Evolutionary conservation across 30 jellyfish, hydroid and myxozoan species (phyloP), one percentile per base, ranked within the genome.

Genomic region (Hydra vulgaris): DNA sequence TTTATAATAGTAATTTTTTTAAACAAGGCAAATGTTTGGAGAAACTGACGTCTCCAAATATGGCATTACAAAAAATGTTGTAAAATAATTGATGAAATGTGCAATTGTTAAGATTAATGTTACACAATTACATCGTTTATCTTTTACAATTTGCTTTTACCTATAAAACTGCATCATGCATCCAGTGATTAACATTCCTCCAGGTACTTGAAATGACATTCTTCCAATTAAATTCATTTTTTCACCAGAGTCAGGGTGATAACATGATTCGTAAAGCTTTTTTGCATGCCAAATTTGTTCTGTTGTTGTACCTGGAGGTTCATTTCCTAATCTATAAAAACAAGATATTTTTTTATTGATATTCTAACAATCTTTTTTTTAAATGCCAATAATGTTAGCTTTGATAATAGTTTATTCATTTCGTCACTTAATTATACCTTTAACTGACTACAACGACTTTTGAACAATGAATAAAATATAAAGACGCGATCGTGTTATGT

Each of bases 171-270:
- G 96, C 76, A 94, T 69, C 89, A 94, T 83, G 66, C 95, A 82
- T 0, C 96, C 99, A 81, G 99, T 94, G 82, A 94, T 94, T 7
- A 85, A 76, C 96, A 88, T 81, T 25, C 96, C 96, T 22, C 97
- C 96, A 15, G 99, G 99, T 22, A 94, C 99, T 79, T 94, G 99
- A 74, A 88, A 88, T 7, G 99, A 94, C 99, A 94, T 94, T 72
- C 99, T 68, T 5, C 99, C 99, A 81, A 94, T 84, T 3, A 81
- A 53, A 70, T 84, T 88, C 95, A 83, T 84, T 27, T 84, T 88
- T 15, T 94, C 99, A 70, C 99, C 99, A 53, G 97, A 81, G 78
- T 94, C 99, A 24, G 99, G 99, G 81, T 94, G 99, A 70, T 79
- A 94, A 15, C 96, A 96, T 24, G 99, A 94, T 56, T 86, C 68